Conservation (phyloP, 2,113 vertebrate species). For the Anoura caudifer region DNA sequence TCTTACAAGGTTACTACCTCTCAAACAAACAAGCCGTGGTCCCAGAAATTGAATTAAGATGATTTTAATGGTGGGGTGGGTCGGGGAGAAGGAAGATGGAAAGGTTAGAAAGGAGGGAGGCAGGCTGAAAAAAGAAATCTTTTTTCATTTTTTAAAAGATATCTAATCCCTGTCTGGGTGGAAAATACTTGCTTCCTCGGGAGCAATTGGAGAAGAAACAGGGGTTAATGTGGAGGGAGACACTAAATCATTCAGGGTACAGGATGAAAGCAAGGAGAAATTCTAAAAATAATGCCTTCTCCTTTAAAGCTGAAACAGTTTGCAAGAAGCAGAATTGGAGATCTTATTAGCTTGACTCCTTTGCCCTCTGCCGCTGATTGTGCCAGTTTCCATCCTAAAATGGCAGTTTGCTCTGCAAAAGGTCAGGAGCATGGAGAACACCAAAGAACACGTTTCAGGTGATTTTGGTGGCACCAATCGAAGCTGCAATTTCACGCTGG, state of each 20-base stretch:
- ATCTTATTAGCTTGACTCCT: conserved; percentile 60
- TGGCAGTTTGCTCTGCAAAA: neutral
- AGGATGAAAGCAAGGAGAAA: conserved; percentile 43
- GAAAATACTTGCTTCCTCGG: neutral
- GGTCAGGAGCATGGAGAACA: neutral
- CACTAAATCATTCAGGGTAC: conserved; percentile 43
- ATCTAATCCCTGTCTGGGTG: neutral
- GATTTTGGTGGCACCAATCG: neutral
- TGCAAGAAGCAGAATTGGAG: conserved; percentile 58
- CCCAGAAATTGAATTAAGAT: neutral
- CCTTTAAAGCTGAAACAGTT: conserved; percentile 61
- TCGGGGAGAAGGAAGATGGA: neutral
- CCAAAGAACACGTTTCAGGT: neutral
- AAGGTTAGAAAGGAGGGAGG: neutral
- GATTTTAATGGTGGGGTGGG: neutral
- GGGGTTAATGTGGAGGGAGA: conserved; percentile 6
- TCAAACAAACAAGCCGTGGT: conserved; percentile 41
- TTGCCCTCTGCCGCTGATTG: conserved; percentile 68
- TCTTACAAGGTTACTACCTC: neutral
- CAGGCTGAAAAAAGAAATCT: neutral
- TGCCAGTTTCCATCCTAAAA: conserved; percentile 28
- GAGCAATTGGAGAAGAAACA: neutral
- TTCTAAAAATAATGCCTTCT: conserved; percentile 77
- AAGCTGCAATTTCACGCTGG: accelerated
- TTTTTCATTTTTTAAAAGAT: neutral